Conservation (phyloP, 2,888 invertebrate genomes). For the Apoda limacodes region DNA sequence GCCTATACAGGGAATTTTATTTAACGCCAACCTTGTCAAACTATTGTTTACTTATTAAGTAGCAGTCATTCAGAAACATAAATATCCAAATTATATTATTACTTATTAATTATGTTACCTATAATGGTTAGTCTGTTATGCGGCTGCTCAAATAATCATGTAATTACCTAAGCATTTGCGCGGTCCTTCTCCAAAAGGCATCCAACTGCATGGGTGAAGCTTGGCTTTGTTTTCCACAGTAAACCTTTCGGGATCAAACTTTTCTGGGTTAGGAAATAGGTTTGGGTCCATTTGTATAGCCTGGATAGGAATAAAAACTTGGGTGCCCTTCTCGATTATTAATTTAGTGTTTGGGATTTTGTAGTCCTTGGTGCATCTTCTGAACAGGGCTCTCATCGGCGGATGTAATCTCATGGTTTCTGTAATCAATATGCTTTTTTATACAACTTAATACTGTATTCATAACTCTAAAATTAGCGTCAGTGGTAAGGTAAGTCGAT, state of each 20-base stretch:
- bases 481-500: not conserved
- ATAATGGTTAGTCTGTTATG: too few relatives aligned
- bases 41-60: too few relatives aligned
- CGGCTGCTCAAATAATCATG: too few relatives aligned
- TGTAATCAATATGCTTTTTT: slow-evolving; percentile 24
- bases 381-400: slow-evolving; percentile 52
- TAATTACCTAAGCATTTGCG: slow-evolving; percentile 64
- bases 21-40: too few relatives aligned
- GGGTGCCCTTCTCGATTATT: slow-evolving; percentile 49
- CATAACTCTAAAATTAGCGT: slow-evolving; percentile 1
- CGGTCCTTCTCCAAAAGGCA: slow-evolving; percentile 67
- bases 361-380: slow-evolving; percentile 55
- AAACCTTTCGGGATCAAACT: slow-evolving; percentile 71
- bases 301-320: slow-evolving; percentile 60
- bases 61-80: too few relatives aligned
- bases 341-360: slow-evolving; percentile 40
- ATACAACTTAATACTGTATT: not conserved
- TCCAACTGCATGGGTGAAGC: slow-evolving; percentile 53
- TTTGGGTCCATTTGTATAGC: slow-evolving; percentile 69
- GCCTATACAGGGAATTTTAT: too few relatives aligned
- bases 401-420: slow-evolving; percentile 65
- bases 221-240: slow-evolving; percentile 50
- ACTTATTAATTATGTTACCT: too few relatives aligned
- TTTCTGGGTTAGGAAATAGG: slow-evolving; percentile 68
- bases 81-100: too few relatives aligned